Base-by-base conservation (phyloP, 2,888 invertebrate species). In the Acleris sparsana region DNA sequence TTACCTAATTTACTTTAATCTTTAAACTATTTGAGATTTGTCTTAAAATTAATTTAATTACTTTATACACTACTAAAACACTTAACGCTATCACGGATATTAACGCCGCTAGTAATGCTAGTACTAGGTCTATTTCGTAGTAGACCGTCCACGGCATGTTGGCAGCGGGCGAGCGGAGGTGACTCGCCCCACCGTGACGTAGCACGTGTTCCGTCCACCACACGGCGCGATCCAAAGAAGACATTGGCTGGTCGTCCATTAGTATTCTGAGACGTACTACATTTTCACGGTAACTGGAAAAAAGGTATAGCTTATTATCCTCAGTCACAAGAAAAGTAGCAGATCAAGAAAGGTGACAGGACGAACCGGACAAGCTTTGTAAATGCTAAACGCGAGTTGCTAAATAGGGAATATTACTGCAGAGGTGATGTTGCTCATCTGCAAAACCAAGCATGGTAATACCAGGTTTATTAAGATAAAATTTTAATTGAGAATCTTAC, bases 171-270 rank as follows among this genome's bases (percentile, higher is more conserved):
- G 77, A 53, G 1, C 75, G 72, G 2, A 82, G 70, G 62, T 84
- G 81, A 20, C 67, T 58, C 0, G 76, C 79, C 0, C 79, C 79
- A 4, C 74, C 73, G 62, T 81, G 78, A 2, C 81, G 71, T 3
- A 82, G 60, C 17, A 82, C 76, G 60, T 83, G 72, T 55, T 83
- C 82, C 4, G 74, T 77, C 82, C 80, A 83, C 83, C 82, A 82
- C 4, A 83, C 76, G 0, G 80, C 78, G 1, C 74, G 71, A 9
- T 84, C 76, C 9, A 82, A 29, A 0, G 82, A 43, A 2, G 39
- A 5, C 43, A 44, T 22, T 9, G 44, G 63, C 22, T 51, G 51
- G 33, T 63, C 63, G 1, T 33, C 6, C 53, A 63, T 63, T 1
- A 63, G 6, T n/a, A 1, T 53, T n/a, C 48, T 17, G 1, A 63